Base-by-base conservation (phyloP, 92 coral and sea anemone genomes). In the Hydrozoanthus gracilis region DNA sequence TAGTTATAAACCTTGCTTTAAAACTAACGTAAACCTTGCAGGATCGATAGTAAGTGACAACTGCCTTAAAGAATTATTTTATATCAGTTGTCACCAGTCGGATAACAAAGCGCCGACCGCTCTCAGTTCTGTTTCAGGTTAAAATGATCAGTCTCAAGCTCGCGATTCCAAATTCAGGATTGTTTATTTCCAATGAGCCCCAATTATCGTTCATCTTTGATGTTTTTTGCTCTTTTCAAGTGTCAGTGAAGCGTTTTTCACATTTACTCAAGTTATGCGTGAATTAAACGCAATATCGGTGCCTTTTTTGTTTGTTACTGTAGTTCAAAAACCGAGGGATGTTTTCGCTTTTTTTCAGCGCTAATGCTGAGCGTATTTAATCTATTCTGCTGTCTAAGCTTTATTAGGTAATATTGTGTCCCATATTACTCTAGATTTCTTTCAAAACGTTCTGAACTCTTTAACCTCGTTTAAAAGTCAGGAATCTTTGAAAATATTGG, bases 381-480 rank as follows among this genome's bases (percentile, higher is more conserved):
- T 51, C 18, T 76, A 76, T 76, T 52, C 77, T 15, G 49, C 49
- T 5, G 20, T 7, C 15, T 13, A 72, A 76, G 18, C 62, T 76
- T 54, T 39, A 76, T 54, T 44, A 4, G 82, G 46, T 14, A 20
- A 76, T 76, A 76, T 76, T 76, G 82, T 76, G 27, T 51, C 66
- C 10, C 39, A 20, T 52, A 18, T 66, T 66, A 16, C 44, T 76
- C 17, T 51, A 51, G 49, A 4, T 48, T 62, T 48, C 70, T 16
- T 80, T 70, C 56, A 18, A 67, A 79, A 67, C 44, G 3, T 16
- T 45, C 74, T 62, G 73, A 65, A 64, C 73, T 64, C 73, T 66
- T 65, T 50, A 80, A 76, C 82, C 85, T 51, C 73, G 85, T 65
- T 80, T 65, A 74, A 80, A 51, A 80, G 73, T 65, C 64, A 62